These are phyloP conservation scores for Nematopogon swammerdamellus DNA, from an alignment of 2,888 invertebrate species.

Conservation along the genomic window DNA sequence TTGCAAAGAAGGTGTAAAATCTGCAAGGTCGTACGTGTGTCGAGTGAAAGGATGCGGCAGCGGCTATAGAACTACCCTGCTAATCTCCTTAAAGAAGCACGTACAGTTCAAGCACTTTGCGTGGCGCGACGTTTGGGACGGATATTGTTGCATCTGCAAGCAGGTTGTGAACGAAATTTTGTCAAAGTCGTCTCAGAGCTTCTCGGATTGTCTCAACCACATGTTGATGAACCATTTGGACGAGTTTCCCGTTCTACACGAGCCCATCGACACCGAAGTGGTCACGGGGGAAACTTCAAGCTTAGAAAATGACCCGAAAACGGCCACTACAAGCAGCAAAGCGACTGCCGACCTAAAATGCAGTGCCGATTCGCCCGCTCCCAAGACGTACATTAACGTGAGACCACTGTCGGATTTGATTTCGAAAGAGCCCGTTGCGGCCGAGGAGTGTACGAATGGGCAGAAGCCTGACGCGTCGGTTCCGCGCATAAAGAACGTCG, in stretches of 20 bases:
- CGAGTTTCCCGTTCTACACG: conserved; percentile 23
- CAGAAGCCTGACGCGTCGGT: conserved; percentile 15
- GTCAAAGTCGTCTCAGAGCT: conserved; percentile 28
- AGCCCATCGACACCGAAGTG: not conserved
- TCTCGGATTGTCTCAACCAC: conserved; percentile 40
- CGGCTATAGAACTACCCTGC: conserved; percentile 35
- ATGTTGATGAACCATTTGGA: conserved; percentile 40
- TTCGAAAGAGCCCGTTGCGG: conserved; percentile 10
- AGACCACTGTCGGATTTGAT: conserved; percentile 40
- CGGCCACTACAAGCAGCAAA: not conserved
- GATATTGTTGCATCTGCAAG: conserved; percentile 51
- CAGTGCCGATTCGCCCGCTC: conserved; percentile 2
- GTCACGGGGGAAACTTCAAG: not conserved
- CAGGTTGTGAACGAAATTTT: conserved; percentile 27
- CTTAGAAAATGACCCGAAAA: conserved; percentile 22
- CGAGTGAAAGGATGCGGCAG: conserved; percentile 32
- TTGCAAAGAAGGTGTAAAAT: not conserved
- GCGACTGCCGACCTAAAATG: not conserved
- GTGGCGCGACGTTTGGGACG: conserved; percentile 47
- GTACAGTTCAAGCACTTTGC: conserved; percentile 30
- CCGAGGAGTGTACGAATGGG: conserved; percentile 7
- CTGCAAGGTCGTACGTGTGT: conserved; percentile 25
- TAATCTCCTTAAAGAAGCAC: conserved; percentile 45
- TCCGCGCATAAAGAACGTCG: conserved; percentile 50
- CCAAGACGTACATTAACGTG: conserved; percentile 28